phyloP scores from a whole-genome alignment of 2,113 vertebrate species.

The crab-eating macaque (Macaca fascicularis) region T2T-MFA8v1.1 NC_088377.1:18465501-18466000 shows the following conservation, averaged over 20 bases:
- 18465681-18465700: background rate
- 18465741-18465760: background rate
- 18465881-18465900: background rate
- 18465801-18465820: background rate
- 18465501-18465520: too few species aligned
- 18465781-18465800: background rate
- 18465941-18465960: accelerated
- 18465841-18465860: background rate
- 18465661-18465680: background rate
- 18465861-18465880: background rate
- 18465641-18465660: background rate
- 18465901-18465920: background rate
- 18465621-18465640: background rate
- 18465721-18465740: background rate
- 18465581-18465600: background rate
- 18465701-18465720: background rate
- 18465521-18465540: background rate
- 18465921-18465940: background rate
- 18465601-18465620: background rate
- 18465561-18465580: background rate
- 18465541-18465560: background rate
- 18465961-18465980: background rate
- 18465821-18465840: background rate
- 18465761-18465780: background rate
- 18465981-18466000: background rate